Base-by-base conservation (phyloP, 2,797 vertebrate genomes). In the Enteromius trimaculatus region DNA sequence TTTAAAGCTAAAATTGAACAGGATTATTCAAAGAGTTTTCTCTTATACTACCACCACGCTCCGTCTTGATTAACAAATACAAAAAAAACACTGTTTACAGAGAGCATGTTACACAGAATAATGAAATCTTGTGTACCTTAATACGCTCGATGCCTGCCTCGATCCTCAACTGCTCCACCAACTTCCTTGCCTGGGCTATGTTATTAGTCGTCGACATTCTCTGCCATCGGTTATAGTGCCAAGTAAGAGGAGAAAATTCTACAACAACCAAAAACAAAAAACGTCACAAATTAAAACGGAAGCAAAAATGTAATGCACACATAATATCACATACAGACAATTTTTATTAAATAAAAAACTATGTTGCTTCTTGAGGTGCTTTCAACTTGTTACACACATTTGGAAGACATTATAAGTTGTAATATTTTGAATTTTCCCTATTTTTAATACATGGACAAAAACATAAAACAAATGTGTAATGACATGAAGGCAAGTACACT, bases 181-280 rank as follows among this genome's bases (percentile, higher is more conserved):
- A 96, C 93, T 99, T 99, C 79, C 97, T 94, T 90, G 97, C 97
- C 93, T 99, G 98, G 2, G 97, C 97, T 81, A 97, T 96, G 92
- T 98, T 99, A 95, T 99, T 99, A 97, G 94, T 96, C 19, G 95
- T 96, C 85, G 98, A 98, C 97, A 99, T 99, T 75, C 89, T 97
- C 89, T 93, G 96, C 98, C 97, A 98, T 97, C 93, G 90, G 96
- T 93, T 88, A 93, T 34, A 5, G 87, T 82, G 85, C 93, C 92
- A 87, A 37, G 90, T 87, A 66, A 92, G 90, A 87, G 47, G 77
- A 92, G 92, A 95, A 94, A 90, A 89, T 93, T 95, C 94, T 89
- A 71, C 17, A 65, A 23, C 47, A 77, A 44, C 42, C 42, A 44
- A 44, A 44, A 44, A 44, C 10, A 66, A 79, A 34, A 6, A 66